Evolutionary conservation across 2,797 vertebrate genomes (phyloP).

Genomic region (Podarcis siculus): DNA sequence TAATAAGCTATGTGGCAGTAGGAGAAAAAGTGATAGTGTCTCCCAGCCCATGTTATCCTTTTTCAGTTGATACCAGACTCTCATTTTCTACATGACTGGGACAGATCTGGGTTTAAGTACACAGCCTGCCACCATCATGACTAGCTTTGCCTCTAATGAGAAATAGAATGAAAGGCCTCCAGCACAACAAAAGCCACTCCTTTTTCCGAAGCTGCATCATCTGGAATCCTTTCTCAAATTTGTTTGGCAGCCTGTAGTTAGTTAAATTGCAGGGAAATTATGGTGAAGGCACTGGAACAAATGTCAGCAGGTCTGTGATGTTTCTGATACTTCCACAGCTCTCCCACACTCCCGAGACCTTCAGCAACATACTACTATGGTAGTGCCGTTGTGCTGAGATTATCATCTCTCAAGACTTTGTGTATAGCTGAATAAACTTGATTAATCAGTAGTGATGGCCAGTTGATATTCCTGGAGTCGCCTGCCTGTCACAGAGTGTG

Average conservation of each 20-base stretch:
- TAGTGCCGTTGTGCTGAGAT: no score
- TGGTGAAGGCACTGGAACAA: constrained; percentile 42
- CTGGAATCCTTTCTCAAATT: constrained; percentile 58
- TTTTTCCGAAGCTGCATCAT: constrained; percentile 59
- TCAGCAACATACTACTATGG: constrained; percentile 29
- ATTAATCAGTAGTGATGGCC: neutral
- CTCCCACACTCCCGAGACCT: neutral
- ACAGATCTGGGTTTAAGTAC: neutral
- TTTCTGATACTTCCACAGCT: constrained; percentile 27
- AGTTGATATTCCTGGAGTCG: neutral
- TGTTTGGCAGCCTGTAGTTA: constrained; percentile 61
- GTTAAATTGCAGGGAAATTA: constrained; percentile 44
- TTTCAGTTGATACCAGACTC: neutral
- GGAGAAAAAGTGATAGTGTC: neutral
- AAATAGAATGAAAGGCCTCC: constrained; percentile 55
- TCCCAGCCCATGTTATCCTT: no score
- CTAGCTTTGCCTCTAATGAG: neutral
- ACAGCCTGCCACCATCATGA: neutral
- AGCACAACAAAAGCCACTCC: constrained; percentile 60
- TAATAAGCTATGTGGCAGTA: no score
- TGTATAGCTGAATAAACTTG: neutral
- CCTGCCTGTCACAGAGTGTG: neutral
- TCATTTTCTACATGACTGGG: neutral
- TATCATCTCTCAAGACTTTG: neutral
- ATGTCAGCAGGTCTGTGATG: constrained; percentile 41